These are phyloP conservation scores for Formica exsecta DNA, from an alignment of 1,140 invertebrate species.

Conservation along the genomic window DNA sequence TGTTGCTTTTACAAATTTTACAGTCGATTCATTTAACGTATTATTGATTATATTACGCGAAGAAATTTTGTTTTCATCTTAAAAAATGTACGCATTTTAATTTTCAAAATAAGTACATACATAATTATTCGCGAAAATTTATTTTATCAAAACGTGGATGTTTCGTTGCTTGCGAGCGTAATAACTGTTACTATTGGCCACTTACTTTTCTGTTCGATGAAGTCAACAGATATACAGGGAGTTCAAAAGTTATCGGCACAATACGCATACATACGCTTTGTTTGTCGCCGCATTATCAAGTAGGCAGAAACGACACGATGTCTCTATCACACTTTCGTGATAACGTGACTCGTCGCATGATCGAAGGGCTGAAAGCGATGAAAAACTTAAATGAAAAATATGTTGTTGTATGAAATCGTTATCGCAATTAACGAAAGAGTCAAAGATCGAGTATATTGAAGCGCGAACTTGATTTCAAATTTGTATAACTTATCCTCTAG, in stretches of 20 bases:
- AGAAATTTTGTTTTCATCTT: not conserved
- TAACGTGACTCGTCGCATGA: constrained; percentile 19
- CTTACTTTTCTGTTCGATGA: constrained; percentile 46
- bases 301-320: constrained; percentile 42
- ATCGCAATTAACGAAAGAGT: constrained; percentile 29
- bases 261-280: constrained; percentile 40
- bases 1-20: not conserved
- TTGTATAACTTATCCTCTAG: not conserved
- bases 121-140: not conserved
- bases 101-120: not conserved
- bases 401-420: constrained; percentile 24
- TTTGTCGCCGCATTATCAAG: constrained; percentile 69
- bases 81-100: constrained; percentile 4
- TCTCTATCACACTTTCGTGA: constrained; percentile 55
- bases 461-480: constrained; percentile 1
- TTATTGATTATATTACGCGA: not conserved
- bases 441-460: not conserved
- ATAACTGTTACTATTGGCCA: constrained; percentile 17
- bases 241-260: constrained; percentile 74
- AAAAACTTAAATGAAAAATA: constrained; percentile 28
- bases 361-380: not conserved
- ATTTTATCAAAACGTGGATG: not conserved
- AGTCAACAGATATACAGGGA: constrained; percentile 6
- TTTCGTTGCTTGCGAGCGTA: not conserved
- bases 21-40: not conserved